Evolutionary conservation across 1,140 invertebrate species (phyloP).

Genomic region (Drosophila equinoxialis): DNA sequence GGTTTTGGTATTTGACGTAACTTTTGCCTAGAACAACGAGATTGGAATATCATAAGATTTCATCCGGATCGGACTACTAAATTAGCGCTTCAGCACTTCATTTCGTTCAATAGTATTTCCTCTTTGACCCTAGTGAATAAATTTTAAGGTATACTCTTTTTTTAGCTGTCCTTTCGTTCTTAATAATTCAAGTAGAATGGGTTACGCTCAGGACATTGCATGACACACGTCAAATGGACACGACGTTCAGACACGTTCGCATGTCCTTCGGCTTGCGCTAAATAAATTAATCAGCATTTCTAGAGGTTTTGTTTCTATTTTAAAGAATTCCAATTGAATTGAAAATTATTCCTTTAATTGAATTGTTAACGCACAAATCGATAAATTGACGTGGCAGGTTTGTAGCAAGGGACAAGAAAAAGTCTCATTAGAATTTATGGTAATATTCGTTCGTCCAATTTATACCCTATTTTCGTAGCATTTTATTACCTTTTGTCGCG

Average conservation of each 20-base stretch:
- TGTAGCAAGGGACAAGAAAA: background rate
- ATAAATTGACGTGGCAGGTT: slow-evolving; percentile 26
- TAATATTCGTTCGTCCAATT: slow-evolving; percentile 47
- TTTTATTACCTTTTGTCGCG: slow-evolving; percentile 73
- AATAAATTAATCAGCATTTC: slow-evolving; percentile 65
- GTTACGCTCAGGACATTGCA: slow-evolving; percentile 41
- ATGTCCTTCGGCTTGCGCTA: slow-evolving; percentile 52
- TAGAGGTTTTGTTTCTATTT: slow-evolving; percentile 13
- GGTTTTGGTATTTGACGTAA: too few species aligned
- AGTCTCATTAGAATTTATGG: slow-evolving; percentile 66
- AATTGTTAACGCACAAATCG: slow-evolving; percentile 66
- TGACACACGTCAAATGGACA: slow-evolving; percentile 57
- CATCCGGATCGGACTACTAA: too few species aligned
- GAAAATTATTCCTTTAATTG: slow-evolving; percentile 50
- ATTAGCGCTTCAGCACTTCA: background rate
- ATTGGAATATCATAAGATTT: too few species aligned
- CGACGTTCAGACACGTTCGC: slow-evolving; percentile 24
- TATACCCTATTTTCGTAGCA: slow-evolving; percentile 6
- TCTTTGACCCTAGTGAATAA: slow-evolving; percentile 13
- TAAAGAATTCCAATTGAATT: slow-evolving; percentile 21
- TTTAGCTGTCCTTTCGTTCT: slow-evolving; percentile 62
- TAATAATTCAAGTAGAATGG: slow-evolving; percentile 62
- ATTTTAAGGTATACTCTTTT: slow-evolving; percentile 43
- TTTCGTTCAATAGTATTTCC: slow-evolving; percentile 9
- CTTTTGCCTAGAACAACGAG: too few species aligned